These are phyloP conservation scores for Galendromus occidentalis DNA, from an alignment of 1,140 invertebrate genomes.

Conservation along the genomic window DNA sequence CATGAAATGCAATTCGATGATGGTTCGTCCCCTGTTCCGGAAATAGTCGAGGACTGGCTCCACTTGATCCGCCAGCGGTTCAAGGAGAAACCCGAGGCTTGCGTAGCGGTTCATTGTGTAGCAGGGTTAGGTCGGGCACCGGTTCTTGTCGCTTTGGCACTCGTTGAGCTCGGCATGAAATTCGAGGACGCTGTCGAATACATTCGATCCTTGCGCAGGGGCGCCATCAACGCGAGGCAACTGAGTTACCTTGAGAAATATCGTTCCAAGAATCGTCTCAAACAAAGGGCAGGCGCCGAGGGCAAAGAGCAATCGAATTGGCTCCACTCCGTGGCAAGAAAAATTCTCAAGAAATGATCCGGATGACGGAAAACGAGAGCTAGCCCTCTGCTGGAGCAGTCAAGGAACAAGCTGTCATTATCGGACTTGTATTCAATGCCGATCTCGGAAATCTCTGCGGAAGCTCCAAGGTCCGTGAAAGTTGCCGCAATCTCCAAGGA, in stretches of 20 bases:
- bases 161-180: conserved; percentile 88
- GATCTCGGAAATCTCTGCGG: too few relatives aligned
- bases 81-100: conserved; percentile 58
- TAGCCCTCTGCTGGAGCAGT: too few relatives aligned
- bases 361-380: too few relatives aligned
- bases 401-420: too few relatives aligned
- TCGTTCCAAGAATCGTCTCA: conserved; percentile 79
- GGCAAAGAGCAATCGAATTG: not conserved
- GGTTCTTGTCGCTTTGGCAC: conserved; percentile 79
- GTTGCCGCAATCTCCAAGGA: too few relatives aligned
- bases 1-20: conserved; percentile 35
- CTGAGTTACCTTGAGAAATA: conserved; percentile 83
- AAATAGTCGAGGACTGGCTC: conserved; percentile 82
- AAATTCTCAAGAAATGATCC: too few relatives aligned
- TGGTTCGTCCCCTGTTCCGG: conserved; percentile 28
- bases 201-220: conserved; percentile 70
- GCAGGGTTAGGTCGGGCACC: conserved; percentile 83
- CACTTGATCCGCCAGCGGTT: conserved; percentile 56
- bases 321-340: too few relatives aligned
- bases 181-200: conserved; percentile 91
- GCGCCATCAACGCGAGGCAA: conserved; percentile 90
- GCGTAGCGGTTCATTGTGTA: conserved; percentile 88
- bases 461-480: too few relatives aligned
- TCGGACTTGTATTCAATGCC: too few relatives aligned
- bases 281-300: conserved; percentile 28